These are phyloP conservation scores for Eulemur macaco DNA, from an alignment of 2,113 vertebrate species.

Conservation along the genomic window DNA sequence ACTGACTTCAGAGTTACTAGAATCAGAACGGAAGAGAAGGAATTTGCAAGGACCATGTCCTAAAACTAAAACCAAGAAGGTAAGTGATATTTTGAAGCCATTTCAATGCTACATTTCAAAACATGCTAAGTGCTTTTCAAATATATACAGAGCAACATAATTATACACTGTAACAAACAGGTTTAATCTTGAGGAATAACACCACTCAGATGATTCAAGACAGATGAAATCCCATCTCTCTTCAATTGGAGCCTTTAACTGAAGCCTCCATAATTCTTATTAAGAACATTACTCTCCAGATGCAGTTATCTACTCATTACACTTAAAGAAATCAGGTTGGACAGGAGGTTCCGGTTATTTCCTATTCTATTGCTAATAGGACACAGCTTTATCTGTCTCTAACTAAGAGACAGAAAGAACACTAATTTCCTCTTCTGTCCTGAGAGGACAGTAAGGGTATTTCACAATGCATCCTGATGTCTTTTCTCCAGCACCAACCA, in stretches of 20 bases:
- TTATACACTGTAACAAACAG: neutral
- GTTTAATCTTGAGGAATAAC: neutral
- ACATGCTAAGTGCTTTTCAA: neutral
- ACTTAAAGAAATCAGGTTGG: neutral
- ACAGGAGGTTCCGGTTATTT: neutral
- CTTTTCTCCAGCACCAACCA: neutral
- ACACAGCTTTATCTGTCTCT: neutral
- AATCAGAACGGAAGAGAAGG: neutral
- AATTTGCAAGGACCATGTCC: neutral
- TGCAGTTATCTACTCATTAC: neutral
- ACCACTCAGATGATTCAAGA: neutral
- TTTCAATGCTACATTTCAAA: conserved; percentile 19
- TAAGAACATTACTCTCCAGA: neutral
- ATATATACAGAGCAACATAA: neutral
- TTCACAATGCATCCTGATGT: neutral
- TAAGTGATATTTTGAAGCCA: conserved; percentile 9
- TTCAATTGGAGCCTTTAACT: neutral
- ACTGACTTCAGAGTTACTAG: neutral
- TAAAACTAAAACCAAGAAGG: neutral
- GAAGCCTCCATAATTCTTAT: neutral
- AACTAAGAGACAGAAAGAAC: neutral
- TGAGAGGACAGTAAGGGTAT: neutral
- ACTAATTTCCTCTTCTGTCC: conserved; percentile 8
- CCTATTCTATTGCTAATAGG: neutral
- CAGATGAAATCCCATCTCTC: neutral